Conservation (phyloP, 2,888 invertebrate genomes). For the Microchrysa polita region DNA sequence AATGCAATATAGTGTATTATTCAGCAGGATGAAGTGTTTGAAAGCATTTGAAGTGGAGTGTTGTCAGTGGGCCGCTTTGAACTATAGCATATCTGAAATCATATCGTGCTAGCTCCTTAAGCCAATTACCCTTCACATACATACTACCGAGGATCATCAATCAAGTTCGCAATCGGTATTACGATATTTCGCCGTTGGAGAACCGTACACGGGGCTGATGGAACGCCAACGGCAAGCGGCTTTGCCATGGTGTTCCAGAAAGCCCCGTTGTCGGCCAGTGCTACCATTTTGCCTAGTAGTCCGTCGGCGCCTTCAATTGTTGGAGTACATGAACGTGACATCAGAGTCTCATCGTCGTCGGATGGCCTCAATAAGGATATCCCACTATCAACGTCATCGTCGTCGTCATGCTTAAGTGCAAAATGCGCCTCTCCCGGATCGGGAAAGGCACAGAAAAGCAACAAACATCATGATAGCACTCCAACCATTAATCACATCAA, state of each 20-base stretch:
- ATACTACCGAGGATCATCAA: not conserved
- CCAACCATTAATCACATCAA: conserved; percentile 26
- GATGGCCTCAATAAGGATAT: conserved; percentile 27
- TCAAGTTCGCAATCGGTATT: conserved; percentile 52
- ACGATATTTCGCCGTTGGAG: conserved; percentile 54
- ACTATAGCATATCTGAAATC: conserved; percentile 21
- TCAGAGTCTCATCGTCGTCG: conserved; percentile 27
- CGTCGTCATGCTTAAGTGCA: conserved; percentile 8
- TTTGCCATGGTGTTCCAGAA: conserved; percentile 54
- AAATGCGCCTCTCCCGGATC: conserved; percentile 12
- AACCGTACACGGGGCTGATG: conserved; percentile 54
- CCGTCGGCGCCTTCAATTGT: conserved; percentile 36
- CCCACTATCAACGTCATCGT: not conserved
- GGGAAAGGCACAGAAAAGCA: not conserved
- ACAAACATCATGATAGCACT: conserved; percentile 16
- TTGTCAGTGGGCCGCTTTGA: not conserved
- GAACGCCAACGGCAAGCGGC: conserved; percentile 53
- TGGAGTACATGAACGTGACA: conserved; percentile 25
- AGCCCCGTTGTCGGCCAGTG: conserved; percentile 49
- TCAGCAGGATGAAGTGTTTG: conserved; percentile 4
- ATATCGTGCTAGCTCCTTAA: conserved; percentile 25
- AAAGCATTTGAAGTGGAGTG: conserved; percentile 8
- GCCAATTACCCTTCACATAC: not conserved
- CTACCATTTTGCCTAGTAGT: conserved; percentile 1
- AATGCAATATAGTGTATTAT: conserved; percentile 11